Evolutionary conservation across 2,797 vertebrate species (phyloP).

Genomic region (Telmatherina bonti): DNA sequence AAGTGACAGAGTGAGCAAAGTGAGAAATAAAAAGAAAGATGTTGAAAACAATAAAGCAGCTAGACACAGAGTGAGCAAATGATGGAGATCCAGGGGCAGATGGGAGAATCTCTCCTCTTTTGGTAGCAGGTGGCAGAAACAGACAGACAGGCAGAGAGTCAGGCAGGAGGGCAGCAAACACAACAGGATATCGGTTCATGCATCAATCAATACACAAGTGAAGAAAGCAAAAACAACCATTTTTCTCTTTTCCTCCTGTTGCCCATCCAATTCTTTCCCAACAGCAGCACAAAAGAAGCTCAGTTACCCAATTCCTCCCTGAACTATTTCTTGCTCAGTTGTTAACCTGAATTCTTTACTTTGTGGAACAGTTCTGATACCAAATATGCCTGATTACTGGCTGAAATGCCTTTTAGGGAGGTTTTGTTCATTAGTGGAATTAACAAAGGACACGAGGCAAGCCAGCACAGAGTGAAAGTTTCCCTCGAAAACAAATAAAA

Average conservation of each 20-base stretch:
- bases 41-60: constrained; percentile 58
- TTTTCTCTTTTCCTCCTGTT: constrained; percentile 43
- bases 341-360: not conserved
- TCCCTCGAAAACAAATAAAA: not conserved
- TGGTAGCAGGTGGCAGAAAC: constrained; percentile 35
- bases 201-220: constrained; percentile 49
- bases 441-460: constrained; percentile 36
- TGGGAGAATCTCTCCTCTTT: constrained; percentile 39
- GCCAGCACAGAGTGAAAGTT: constrained; percentile 7
- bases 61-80: constrained; percentile 36
- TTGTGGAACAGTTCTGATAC: constrained; percentile 20
- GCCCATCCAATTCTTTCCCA: constrained; percentile 20
- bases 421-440: constrained; percentile 55
- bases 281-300: constrained; percentile 22
- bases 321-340: constrained; percentile 11
- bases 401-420: constrained; percentile 18
- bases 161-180: constrained; percentile 32
- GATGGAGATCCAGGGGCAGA: constrained; percentile 50
- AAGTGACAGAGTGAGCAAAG: constrained; percentile 57
- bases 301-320: not conserved
- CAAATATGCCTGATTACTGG: constrained; percentile 16
- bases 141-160: no score
- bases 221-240: constrained; percentile 30
- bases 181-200: constrained; percentile 33
- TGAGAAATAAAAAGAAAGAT: constrained; percentile 62